These are phyloP conservation scores for Tympanoctomys barrerae DNA, from an alignment of 2,797 vertebrate genomes.

Conservation along the genomic window DNA sequence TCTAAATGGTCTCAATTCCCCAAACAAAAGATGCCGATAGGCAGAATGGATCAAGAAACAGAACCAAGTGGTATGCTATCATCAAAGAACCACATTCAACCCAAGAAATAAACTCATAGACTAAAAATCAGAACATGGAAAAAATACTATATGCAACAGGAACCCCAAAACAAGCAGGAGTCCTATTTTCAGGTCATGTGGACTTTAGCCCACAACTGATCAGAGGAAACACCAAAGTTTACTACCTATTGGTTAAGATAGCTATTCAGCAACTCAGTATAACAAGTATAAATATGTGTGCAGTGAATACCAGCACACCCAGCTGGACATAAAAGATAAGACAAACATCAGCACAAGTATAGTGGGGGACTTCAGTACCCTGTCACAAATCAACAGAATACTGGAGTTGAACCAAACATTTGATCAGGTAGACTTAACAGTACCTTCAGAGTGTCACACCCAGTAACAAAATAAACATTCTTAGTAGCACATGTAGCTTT, in stretches of 20 bases:
- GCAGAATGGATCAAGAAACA: neutral
- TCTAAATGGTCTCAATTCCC: neutral
- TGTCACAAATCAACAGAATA: neutral
- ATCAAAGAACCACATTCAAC: neutral
- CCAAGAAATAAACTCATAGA: neutral
- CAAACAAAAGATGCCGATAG: neutral
- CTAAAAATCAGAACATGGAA: neutral
- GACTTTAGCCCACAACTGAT: neutral
- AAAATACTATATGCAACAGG: neutral
- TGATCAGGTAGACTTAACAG: neutral
- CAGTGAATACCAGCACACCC: neutral
- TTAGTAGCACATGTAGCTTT: neutral
- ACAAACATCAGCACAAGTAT: neutral
- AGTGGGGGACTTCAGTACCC: neutral
- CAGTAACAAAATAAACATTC: neutral
- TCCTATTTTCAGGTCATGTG: neutral
- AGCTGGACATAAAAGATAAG: neutral
- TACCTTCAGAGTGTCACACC: neutral
- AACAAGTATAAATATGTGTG: neutral
- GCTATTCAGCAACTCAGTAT: neutral
- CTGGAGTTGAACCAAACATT: neutral
- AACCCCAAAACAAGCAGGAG: neutral
- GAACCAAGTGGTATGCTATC: neutral
- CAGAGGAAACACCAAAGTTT: neutral
- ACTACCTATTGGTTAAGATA: neutral